phyloP scores from a whole-genome alignment of 2,113 vertebrate species.

The Lontra canadensis region DNA sequence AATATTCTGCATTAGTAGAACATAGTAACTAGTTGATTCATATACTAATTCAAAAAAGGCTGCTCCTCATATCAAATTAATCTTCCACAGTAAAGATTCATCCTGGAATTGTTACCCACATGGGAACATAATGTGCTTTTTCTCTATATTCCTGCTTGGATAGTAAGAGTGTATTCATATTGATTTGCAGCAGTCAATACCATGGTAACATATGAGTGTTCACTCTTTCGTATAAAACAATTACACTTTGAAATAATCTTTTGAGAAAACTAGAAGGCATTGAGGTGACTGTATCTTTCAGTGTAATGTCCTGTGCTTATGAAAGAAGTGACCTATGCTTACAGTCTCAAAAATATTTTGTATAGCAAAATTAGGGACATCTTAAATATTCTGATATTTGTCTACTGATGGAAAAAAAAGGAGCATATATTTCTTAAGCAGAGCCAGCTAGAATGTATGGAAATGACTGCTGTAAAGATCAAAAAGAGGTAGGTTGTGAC shows the following conservation, averaged over 20 bases:
- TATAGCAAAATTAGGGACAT: constrained; percentile 68
- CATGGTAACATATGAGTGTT: constrained; percentile 61
- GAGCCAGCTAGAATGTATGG: background rate
- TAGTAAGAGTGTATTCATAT: constrained; percentile 65
- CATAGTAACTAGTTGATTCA: constrained; percentile 66
- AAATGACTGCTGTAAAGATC: constrained; percentile 42
- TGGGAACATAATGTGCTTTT: constrained; percentile 57
- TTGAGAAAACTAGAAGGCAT: constrained; percentile 69
- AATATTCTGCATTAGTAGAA: constrained; percentile 47
- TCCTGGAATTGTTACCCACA: constrained; percentile 65
- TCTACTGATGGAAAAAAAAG: constrained; percentile 44
- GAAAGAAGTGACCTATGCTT: constrained; percentile 64
- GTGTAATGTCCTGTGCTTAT: constrained; percentile 63
- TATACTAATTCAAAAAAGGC: constrained; percentile 61
- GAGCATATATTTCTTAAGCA: constrained; percentile 40
- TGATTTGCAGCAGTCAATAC: constrained; percentile 74
- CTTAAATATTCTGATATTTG: constrained; percentile 53
- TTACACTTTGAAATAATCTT: constrained; percentile 76
- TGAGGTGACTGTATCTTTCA: constrained; percentile 65
- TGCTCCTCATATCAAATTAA: constrained; percentile 73
- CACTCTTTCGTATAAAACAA: constrained; percentile 67
- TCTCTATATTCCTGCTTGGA: constrained; percentile 68
- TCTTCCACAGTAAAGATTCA: constrained; percentile 73
- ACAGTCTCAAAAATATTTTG: constrained; percentile 42
- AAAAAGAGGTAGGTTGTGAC: background rate